Conservation (phyloP, 2,113 vertebrate species). For the Choloepus hoffmanni region DNA sequence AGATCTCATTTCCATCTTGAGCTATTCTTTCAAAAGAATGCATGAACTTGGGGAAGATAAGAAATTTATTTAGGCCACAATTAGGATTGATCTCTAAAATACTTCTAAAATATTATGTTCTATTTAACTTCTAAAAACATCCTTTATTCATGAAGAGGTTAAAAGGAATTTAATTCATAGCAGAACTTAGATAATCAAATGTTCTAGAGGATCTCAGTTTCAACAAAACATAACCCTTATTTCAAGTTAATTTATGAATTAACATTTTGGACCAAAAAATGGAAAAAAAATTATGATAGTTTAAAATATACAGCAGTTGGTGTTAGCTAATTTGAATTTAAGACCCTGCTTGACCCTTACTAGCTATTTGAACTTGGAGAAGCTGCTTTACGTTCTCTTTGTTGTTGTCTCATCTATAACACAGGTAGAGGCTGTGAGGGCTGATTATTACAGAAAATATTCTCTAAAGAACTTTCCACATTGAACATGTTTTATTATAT, state of each 20-base stretch:
- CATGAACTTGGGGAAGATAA: constrained; percentile 2
- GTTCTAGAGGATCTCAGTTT: constrained; percentile 53
- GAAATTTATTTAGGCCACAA: neutral
- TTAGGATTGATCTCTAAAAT: constrained; percentile 32
- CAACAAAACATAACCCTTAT: neutral
- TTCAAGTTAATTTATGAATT: constrained; percentile 49
- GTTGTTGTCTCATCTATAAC: constrained; percentile 18
- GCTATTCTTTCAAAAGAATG: neutral
- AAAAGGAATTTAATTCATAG: constrained; percentile 59
- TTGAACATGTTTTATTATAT: neutral
- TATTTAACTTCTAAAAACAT: constrained; percentile 36
- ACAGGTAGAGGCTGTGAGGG: neutral
- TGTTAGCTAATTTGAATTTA: neutral
- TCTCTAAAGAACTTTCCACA: neutral
- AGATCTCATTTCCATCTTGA: neutral
- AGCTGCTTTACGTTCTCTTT: neutral
- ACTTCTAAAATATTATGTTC: constrained; percentile 25
- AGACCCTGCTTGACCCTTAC: neutral
- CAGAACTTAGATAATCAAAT: constrained; percentile 53
- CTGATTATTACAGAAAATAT: neutral
- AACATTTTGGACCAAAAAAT: constrained; percentile 27
- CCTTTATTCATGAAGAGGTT: neutral
- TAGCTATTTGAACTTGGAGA: neutral
- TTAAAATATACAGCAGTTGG: neutral
- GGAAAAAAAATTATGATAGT: neutral